Evolutionary conservation across 2,113 vertebrate genomes (phyloP).

Genomic region (Pimephales promelas): DNA sequence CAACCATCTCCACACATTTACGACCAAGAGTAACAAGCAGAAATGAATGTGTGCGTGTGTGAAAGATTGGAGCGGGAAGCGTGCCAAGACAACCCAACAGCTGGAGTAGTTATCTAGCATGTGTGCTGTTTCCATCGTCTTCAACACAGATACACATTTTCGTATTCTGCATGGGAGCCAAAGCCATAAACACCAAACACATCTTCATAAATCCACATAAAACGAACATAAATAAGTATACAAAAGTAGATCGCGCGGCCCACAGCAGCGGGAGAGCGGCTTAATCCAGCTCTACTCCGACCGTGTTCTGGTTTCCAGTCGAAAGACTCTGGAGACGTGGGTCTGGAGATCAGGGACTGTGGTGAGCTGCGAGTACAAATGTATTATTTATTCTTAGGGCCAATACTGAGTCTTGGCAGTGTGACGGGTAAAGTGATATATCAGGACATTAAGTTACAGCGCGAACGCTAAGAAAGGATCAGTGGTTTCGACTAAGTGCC

Average conservation of each 20-base stretch:
- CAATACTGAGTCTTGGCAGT: constrained; percentile 9
- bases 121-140: constrained; percentile 27
- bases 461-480: constrained; percentile 16
- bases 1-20: not conserved
- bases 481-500: constrained; percentile 34
- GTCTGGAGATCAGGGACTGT: constrained; percentile 25
- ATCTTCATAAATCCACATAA: constrained; percentile 37
- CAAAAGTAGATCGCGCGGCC: not conserved
- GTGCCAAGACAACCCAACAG: constrained; percentile 19
- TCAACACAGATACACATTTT: constrained; percentile 25
- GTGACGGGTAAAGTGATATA: constrained; percentile 29
- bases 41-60: not conserved
- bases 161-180: constrained; percentile 1
- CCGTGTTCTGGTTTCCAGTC: constrained; percentile 15
- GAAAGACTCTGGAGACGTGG: constrained; percentile 24
- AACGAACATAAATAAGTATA: constrained; percentile 13
- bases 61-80: not conserved
- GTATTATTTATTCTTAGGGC: constrained; percentile 32
- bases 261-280: constrained; percentile 4
- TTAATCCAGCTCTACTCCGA: not conserved
- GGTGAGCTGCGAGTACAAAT: constrained; percentile 24
- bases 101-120: constrained; percentile 39
- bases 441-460: constrained; percentile 41
- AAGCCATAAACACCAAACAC: constrained; percentile 25
- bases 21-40: constrained; percentile 13